Percentiles rank a stretch among this genome's conserved stretches.
phyloP scores from a whole-genome alignment of 2,888 invertebrate genomes.

The Melitaea athalia region DNA sequence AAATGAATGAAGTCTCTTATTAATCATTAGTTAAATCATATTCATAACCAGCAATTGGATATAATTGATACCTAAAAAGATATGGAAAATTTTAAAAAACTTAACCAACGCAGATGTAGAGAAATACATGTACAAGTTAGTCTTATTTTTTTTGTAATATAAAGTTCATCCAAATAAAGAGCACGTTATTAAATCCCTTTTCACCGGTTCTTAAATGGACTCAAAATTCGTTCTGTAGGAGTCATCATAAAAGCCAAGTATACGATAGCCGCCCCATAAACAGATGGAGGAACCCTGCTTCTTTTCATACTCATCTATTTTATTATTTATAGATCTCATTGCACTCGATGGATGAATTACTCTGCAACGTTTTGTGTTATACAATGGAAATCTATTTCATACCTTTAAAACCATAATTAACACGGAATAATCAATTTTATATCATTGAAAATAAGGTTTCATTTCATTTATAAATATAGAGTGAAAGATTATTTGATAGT shows the following conservation, averaged over 20 bases:
- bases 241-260: neutral
- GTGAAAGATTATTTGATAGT: constrained; percentile 7
- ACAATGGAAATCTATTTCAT: constrained; percentile 20
- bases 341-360: constrained; percentile 25
- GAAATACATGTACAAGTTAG: no score
- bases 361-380: constrained; percentile 22
- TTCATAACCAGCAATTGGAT: neutral
- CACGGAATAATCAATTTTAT: neutral
- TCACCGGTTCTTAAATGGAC: neutral
- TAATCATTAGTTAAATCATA: neutral
- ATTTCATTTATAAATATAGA: neutral
- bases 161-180: neutral
- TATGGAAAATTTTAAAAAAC: no score
- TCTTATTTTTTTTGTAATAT: no score
- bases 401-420: neutral
- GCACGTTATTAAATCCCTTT: neutral
- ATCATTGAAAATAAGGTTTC: neutral
- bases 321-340: constrained; percentile 25
- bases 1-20: neutral
- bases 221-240: neutral
- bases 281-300: constrained; percentile 2
- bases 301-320: constrained; percentile 10
- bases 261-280: neutral
- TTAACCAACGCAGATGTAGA: no score
- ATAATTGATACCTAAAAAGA: no score